phyloP scores from a whole-genome alignment of 2,888 invertebrate genomes.

The Panopea generosa region DNA sequence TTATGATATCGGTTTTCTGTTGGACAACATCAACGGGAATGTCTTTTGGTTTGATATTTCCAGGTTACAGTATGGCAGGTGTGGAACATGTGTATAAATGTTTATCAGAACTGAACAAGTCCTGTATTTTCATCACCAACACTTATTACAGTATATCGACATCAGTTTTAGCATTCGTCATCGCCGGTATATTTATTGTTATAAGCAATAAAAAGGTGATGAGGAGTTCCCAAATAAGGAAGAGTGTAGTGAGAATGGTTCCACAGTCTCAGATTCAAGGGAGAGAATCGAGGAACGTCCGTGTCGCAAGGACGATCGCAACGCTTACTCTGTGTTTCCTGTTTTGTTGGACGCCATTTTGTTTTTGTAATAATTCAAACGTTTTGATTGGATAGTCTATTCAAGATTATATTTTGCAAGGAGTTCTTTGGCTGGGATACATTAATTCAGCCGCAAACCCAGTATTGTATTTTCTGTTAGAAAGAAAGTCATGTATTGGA shows the following conservation, averaged over 20 bases:
- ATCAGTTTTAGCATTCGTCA: constrained; percentile 20
- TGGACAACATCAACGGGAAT: constrained; percentile 19
- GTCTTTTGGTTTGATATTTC: constrained; percentile 40
- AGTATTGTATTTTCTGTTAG: no score
- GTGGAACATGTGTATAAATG: constrained; percentile 14
- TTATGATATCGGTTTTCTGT: constrained; percentile 9
- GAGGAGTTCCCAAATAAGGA: neutral
- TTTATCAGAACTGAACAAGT: neutral
- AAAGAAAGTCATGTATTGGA: no score
- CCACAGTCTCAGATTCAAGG: constrained; percentile 1
- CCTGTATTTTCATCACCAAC: constrained; percentile 21
- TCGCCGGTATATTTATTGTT: constrained; percentile 24
- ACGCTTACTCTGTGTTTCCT: constrained; percentile 29
- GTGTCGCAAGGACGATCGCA: constrained; percentile 32
- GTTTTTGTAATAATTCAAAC: constrained; percentile 20
- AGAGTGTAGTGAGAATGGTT: neutral
- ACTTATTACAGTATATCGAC: constrained; percentile 13
- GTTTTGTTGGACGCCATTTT: constrained; percentile 40
- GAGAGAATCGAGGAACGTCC: constrained; percentile 20
- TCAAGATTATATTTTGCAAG: neutral
- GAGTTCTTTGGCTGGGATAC: no score
- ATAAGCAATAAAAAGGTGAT: constrained; percentile 24
- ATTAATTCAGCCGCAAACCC: no score
- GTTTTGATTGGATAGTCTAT: constrained; percentile 11
- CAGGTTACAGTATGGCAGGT: no score